phyloP scores from a whole-genome alignment of 2,888 invertebrate genomes.

The Oligia fasciuncula region DNA sequence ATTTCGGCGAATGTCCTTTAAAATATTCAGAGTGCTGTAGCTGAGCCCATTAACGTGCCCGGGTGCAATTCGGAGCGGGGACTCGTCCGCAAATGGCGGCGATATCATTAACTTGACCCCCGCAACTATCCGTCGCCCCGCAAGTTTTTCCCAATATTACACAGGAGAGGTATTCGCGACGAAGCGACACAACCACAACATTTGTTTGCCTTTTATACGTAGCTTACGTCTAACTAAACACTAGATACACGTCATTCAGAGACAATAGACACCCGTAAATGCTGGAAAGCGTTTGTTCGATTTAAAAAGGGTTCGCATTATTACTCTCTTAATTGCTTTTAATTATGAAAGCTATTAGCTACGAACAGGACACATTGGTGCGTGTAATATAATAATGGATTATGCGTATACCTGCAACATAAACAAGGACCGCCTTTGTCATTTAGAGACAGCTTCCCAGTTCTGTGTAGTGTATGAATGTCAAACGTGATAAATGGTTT shows the following conservation, averaged over 20 bases:
- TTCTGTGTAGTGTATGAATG: conserved; percentile 36
- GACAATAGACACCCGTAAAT: conserved; percentile 28
- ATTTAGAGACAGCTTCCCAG: conserved; percentile 33
- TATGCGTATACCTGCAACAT: conserved; percentile 2
- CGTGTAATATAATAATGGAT: conserved; percentile 40
- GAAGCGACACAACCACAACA: conserved; percentile 72
- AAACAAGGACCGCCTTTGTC: conserved; percentile 29
- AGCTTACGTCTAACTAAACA: conserved; percentile 63
- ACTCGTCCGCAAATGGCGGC: conserved; percentile 88
- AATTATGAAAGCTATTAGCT: conserved; percentile 54
- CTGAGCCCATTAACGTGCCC: conserved; percentile 88
- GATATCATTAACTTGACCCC: conserved; percentile 90
- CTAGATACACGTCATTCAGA: conserved; percentile 61
- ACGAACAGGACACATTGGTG: conserved; percentile 34
- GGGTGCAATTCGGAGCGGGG: conserved; percentile 87
- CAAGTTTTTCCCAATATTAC: conserved; percentile 89
- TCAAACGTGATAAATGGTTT: conserved; percentile 23
- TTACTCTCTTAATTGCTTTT: conserved; percentile 54
- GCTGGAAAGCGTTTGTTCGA: conserved; percentile 47
- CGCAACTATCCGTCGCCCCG: conserved; percentile 85
- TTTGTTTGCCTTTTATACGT: conserved; percentile 70
- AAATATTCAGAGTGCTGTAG: conserved; percentile 89
- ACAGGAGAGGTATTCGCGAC: conserved; percentile 82
- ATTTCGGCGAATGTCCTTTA: conserved; percentile 90
- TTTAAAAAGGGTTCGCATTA: conserved; percentile 55